Conservation (phyloP, 2,113 vertebrate species). For the Motacilla tschutschensis region DNA sequence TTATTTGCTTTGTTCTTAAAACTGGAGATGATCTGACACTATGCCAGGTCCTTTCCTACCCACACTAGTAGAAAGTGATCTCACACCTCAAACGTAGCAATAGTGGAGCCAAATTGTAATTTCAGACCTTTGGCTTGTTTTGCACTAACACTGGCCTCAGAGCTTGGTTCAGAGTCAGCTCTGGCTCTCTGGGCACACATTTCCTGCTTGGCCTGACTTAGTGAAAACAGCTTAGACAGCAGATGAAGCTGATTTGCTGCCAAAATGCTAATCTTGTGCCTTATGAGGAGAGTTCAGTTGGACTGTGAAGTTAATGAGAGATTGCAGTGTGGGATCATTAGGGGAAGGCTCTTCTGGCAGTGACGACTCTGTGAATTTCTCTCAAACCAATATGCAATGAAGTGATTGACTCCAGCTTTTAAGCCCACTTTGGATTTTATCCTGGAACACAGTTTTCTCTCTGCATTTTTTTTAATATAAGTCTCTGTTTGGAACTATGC, state of each 20-base stretch:
- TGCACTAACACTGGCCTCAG: neutral
- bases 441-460: neutral
- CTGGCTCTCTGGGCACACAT: neutral
- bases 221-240: conserved; percentile 31
- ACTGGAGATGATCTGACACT: neutral
- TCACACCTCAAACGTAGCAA: accelerated
- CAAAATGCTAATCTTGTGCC: conserved; percentile 14
- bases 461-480: neutral
- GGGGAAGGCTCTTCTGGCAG: neutral
- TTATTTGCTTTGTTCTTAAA: neutral
- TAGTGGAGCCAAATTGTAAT: conserved; percentile 25
- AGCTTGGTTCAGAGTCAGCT: neutral
- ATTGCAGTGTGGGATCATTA: neutral
- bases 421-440: neutral
- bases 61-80: neutral
- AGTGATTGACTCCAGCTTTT: neutral
- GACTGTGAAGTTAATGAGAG: neutral
- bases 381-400: neutral
- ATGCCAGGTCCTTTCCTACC: neutral
- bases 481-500: neutral
- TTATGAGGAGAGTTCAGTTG: neutral
- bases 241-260: conserved; percentile 32
- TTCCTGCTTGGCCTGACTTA: neutral
- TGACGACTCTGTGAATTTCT: neutral
- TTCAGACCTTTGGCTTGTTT: conserved; percentile 10